A percentile compares a stretch with the other conserved stretches of the same genome.
phyloP scores from a whole-genome alignment of 2,113 vertebrate genomes.

The Leptobrachium leishanense region DNA sequence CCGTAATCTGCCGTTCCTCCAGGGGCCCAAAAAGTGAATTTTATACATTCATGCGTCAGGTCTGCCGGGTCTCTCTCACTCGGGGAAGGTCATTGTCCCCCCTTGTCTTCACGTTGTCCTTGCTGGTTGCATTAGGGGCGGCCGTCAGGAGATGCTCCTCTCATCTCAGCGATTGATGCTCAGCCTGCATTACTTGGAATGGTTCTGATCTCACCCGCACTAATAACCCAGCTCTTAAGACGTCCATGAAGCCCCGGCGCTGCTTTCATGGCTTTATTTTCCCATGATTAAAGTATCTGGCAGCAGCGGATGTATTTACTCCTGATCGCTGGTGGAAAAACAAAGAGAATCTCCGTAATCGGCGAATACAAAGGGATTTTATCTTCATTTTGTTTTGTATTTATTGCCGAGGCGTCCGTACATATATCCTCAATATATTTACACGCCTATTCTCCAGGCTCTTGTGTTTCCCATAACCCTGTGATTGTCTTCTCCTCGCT shows the following conservation, averaged over 20 bases:
- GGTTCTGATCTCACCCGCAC: conserved; percentile 10
- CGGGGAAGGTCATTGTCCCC: background rate
- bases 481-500: background rate
- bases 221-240: conserved; percentile 27
- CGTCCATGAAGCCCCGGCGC: conserved; percentile 6
- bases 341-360: background rate
- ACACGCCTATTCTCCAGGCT: background rate
- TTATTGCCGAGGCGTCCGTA: background rate
- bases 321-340: background rate
- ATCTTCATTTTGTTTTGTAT: background rate
- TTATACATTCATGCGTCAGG: too few relatives aligned
- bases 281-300: conserved; percentile 25
- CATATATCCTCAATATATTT: background rate
- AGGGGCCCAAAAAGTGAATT: too few relatives aligned
- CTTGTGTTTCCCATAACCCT: background rate
- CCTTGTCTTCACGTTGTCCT: conserved; percentile 10
- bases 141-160: background rate
- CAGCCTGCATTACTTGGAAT: conserved; percentile 34
- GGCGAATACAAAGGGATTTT: background rate
- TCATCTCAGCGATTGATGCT: conserved; percentile 33
- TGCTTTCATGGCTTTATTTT: background rate
- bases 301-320: conserved; percentile 1
- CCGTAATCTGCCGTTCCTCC: too few relatives aligned
- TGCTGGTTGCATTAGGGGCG: conserved; percentile 1
- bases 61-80: background rate